A percentile compares a stretch with the other conserved stretches of the same genome.
phyloP scores from a whole-genome alignment of 2,113 vertebrate species.

The Thamnophis sirtalis region DNA sequence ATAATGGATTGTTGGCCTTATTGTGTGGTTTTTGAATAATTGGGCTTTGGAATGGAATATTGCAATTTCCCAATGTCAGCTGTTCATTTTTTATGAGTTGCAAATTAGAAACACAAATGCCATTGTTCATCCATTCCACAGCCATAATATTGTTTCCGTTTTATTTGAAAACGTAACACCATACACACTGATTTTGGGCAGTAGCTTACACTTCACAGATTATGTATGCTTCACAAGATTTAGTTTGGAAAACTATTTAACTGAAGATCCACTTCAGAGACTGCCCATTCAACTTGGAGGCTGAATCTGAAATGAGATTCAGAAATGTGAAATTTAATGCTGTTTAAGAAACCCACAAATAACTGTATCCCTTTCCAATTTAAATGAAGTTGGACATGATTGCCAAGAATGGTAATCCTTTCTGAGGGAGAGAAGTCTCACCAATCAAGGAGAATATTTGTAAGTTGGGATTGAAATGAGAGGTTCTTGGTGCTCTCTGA shows the following conservation, averaged over 20 bases:
- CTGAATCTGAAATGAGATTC: neutral
- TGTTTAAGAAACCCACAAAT: neutral
- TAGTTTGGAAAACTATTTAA: neutral
- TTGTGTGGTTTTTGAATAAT: neutral
- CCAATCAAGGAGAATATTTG: neutral
- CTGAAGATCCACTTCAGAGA: neutral
- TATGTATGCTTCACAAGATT: neutral
- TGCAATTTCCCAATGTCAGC: neutral
- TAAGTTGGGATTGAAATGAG: neutral
- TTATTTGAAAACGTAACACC: neutral
- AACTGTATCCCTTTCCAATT: neutral
- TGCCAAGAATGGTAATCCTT: neutral
- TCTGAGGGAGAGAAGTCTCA: neutral
- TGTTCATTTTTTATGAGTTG: neutral
- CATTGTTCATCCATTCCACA: neutral
- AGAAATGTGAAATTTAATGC: neutral
- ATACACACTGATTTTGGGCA: neutral
- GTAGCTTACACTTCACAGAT: neutral
- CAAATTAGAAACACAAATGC: neutral
- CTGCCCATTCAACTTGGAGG: neutral
- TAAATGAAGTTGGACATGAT: neutral
- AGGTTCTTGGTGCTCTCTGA: neutral
- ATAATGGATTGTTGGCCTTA: neutral
- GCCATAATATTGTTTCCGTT: neutral
- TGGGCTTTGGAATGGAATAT: neutral